Conservation (phyloP, 2,113 vertebrate genomes). For the Bubo scandiacus region DNA sequence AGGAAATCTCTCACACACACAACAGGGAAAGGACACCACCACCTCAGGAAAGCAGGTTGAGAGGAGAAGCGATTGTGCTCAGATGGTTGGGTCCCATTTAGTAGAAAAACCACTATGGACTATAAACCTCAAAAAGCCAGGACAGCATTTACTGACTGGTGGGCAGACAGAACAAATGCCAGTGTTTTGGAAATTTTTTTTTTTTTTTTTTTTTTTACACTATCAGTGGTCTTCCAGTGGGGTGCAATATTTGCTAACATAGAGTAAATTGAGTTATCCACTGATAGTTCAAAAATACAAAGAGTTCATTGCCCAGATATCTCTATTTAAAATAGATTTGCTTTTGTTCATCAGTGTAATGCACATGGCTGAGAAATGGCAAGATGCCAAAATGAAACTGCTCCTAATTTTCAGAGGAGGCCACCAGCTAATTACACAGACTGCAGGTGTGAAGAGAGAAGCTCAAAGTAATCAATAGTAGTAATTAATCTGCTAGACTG, state of each 20-base stretch:
- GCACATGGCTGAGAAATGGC: conserved; percentile 82
- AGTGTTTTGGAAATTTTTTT: not conserved
- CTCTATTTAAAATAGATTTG: conserved; percentile 82
- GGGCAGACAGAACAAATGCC: conserved; percentile 32
- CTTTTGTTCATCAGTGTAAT: conserved; percentile 79
- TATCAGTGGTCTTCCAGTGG: conserved; percentile 51
- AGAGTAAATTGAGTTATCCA: conserved; percentile 70
- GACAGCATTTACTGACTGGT: conserved; percentile 13
- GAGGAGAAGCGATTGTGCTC: not conserved
- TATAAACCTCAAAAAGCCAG: not conserved
- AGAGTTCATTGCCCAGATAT: conserved; percentile 77
- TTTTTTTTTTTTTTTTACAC: not conserved
- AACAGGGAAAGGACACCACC: not conserved
- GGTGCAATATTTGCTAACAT: conserved; percentile 71
- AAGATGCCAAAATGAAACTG: conserved; percentile 82
- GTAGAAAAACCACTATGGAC: not conserved
- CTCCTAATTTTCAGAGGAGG: conserved; percentile 85
- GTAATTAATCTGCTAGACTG: conserved; percentile 89
- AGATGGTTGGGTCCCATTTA: not conserved
- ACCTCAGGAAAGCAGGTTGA: not conserved
- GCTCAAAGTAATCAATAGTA: conserved; percentile 88
- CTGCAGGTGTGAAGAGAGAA: conserved; percentile 88
- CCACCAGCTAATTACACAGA: conserved; percentile 85
- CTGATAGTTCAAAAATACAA: conserved; percentile 73
- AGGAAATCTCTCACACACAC: not conserved